Evolutionary conservation across 2,888 invertebrate species (phyloP), one percentile per base, ranked within the genome.

Genomic region (Amphimallon solstitiale): DNA sequence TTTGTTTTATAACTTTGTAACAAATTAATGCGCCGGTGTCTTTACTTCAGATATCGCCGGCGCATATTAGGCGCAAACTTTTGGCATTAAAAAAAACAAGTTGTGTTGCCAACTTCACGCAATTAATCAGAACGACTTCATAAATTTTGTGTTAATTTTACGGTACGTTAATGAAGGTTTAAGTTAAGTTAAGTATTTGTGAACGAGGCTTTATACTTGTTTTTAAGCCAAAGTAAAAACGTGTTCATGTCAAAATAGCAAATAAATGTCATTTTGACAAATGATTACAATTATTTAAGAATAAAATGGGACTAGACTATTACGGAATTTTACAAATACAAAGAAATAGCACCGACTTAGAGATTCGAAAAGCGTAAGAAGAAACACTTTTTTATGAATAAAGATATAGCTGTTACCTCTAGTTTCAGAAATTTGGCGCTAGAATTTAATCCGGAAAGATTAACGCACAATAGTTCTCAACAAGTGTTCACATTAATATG

Each of bases 281-380:
- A 52, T 34, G 35, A 12, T 37, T 37, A 62, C 12, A 21, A 40
- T 14, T 14, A 5, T 34, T 43, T 17, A 14, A 10, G 12, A 23
- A 21, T 14, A 80, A 74, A 70, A 89, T 89, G 88, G 89, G 89
- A 37, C 84, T 91, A 67, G 92, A 94, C 81, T 94, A 92, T 80
- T 94, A 94, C 78, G 89, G 90, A 2, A 87, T 92, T 69, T 82
- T 94, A 43, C 89, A 90, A 61, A 83, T 93, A 48, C 86, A 88
- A 63, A 87, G 88, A 56, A 85, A 85, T 67, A 88, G 90, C 70
- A 85, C 82, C 48, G 88, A 89, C 73, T 82, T 86, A 45, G 90
- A 93, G 72, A 87, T 94, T n/a, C 90, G 91, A 76, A 84, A 88
- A 73, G 92, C 92, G 76, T 91, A 85, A 81, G 81, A 76, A 45